Conservation (phyloP, 1,140 invertebrate species). For the Maniola jurtina region DNA sequence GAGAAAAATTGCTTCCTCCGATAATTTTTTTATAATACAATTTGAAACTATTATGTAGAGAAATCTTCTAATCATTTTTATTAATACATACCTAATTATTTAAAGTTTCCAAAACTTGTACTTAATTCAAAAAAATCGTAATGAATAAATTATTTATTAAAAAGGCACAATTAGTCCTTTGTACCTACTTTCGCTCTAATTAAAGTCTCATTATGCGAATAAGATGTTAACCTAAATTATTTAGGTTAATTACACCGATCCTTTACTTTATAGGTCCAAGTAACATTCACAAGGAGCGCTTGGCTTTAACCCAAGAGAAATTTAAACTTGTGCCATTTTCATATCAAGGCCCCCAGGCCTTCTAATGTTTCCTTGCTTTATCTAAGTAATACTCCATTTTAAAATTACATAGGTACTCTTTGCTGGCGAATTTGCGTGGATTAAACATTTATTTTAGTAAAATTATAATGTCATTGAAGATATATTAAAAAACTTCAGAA, state of each 20-base stretch:
- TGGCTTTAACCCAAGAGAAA: slow-evolving; percentile 29
- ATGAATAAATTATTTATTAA: too few relatives aligned
- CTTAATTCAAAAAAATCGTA: too few relatives aligned
- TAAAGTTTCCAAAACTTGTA: too few relatives aligned
- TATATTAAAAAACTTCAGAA: too few relatives aligned
- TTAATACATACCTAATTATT: too few relatives aligned
- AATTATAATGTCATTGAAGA: background rate
- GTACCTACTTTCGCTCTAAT: background rate
- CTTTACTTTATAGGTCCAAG: slow-evolving; percentile 16
- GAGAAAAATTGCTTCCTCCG: too few relatives aligned
- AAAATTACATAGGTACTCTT: background rate
- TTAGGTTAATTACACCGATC: slow-evolving; percentile 4
- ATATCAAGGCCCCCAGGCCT: slow-evolving; percentile 20
- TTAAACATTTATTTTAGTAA: background rate
- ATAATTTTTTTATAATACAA: too few relatives aligned
- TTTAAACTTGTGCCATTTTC: slow-evolving; percentile 31
- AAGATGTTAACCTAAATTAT: background rate
- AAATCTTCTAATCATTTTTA: too few relatives aligned
- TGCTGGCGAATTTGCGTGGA: background rate
- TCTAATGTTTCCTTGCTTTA: slow-evolving; percentile 9
- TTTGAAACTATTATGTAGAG: too few relatives aligned
- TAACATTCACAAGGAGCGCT: slow-evolving; percentile 18
- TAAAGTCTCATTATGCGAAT: slow-evolving; percentile 1
- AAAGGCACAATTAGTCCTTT: background rate
- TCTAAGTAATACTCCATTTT: slow-evolving; percentile 2